Conservation (phyloP, 2,888 invertebrate species). For the Oithona nana region DNA sequence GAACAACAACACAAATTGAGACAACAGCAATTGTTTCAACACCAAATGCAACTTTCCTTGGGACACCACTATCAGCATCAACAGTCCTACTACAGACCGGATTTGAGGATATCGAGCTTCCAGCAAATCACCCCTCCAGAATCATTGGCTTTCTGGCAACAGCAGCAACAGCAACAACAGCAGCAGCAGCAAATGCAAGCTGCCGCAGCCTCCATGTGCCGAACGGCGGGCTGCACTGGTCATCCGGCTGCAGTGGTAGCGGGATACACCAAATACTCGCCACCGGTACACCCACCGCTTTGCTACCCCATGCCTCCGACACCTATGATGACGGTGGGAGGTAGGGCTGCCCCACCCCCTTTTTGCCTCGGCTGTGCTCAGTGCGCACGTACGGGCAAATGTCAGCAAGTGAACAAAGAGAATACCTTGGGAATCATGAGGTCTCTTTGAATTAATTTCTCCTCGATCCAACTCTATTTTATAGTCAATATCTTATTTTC, state of each 20-base stretch:
- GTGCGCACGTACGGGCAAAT: neutral
- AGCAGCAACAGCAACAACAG: neutral
- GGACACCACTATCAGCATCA: too few species aligned
- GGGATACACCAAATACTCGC: neutral
- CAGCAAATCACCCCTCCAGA: neutral
- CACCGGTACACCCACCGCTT: neutral
- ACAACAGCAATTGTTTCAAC: too few species aligned
- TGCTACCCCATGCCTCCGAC: neutral
- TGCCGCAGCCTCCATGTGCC: neutral
- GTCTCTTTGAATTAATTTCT: slow-evolving; percentile 38
- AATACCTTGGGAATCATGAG: slow-evolving; percentile 9
- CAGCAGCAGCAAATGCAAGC: neutral
- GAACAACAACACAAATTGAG: too few species aligned
- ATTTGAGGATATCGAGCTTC: neutral
- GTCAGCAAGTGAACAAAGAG: slow-evolving; percentile 1
- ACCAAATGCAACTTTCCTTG: too few species aligned
- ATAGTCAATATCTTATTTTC: neutral
- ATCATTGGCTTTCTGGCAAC: neutral
- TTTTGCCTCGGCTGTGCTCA: neutral
- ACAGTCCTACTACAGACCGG: too few species aligned
- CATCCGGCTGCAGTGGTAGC: neutral
- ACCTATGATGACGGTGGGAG: neutral
- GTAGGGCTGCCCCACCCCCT: too few species aligned
- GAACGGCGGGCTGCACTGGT: neutral
- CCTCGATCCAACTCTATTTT: neutral